Base-by-base conservation (phyloP, 2,113 vertebrate species). In the Pitta sordida region DNA sequence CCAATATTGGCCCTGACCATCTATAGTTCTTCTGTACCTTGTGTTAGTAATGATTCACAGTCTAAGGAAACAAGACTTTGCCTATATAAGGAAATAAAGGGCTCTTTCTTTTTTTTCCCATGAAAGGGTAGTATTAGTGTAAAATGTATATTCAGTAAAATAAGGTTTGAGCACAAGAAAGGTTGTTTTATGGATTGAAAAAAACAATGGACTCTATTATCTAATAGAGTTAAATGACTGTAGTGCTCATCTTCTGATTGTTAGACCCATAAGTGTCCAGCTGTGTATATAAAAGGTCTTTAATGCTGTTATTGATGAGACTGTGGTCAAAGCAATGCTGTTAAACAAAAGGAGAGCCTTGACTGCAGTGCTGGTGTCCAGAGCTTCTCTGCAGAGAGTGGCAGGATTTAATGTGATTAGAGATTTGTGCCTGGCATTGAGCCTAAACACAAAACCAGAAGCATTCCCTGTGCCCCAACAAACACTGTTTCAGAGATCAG, bases 321-420 rank as follows among this genome's bases (percentile, higher is more conserved):
- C 32, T 79, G 26, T 30, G 37, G 70, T 65, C 49, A 88, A 41
- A 86, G 29, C 19, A 69, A 41, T 27, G 49, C 60, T 79, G 58
- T 53, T 79, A 62, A 86, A 69, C 56, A 77, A 79, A 95, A 79
- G 22, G 24, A 73, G 32, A 11, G 15, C 59, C 58, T 80, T 85
- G 63, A 75, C 87, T 48, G 16, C 24, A 37, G 41, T 39, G 32
- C 55, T 80, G 44, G 8, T 34, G 20, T 56, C 70, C 48, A 32
- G 62, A 51, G 37, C 49, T 88, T 71, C 60, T 84, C 60, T 94
- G 53, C 68, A 86, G 77, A 81, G 12, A 68, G 77, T n/a, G 84
- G 49, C 53, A 77, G 58, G 67, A 76, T 92, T 71, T 95, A 91
- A 94, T 39, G 23, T 82, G 70, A 69, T 89, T 65, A 94, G 91